These are phyloP conservation scores for Esox masquinongy DNA, from an alignment of 2,797 vertebrate genomes.

Conservation along the genomic window DNA sequence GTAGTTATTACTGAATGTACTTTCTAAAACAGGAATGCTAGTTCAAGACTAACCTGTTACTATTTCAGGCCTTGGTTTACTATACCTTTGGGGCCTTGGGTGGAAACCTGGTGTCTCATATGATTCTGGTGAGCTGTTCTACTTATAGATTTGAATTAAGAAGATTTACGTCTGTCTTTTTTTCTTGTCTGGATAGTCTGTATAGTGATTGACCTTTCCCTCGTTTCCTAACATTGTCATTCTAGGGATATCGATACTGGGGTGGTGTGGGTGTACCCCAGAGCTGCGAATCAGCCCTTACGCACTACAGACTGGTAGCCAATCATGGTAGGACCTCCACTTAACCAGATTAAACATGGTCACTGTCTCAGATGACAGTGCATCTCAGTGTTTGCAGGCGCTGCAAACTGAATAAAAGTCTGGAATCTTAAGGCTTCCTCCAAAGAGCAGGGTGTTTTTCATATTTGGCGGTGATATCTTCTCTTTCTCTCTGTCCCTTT, in stretches of 20 bases:
- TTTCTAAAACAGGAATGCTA: background rate
- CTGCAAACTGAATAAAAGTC: background rate
- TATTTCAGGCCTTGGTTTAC: conserved; percentile 90
- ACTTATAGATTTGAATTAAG: background rate
- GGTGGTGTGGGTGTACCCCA: conserved; percentile 95
- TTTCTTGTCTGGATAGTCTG: background rate
- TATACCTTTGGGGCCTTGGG: conserved; percentile 97
- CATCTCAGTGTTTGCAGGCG: background rate
- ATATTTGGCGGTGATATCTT: background rate
- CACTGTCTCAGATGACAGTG: background rate
- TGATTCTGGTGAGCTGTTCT: conserved; percentile 89
- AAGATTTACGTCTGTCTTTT: background rate
- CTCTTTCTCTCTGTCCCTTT: background rate
- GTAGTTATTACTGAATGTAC: background rate
- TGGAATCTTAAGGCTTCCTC: background rate
- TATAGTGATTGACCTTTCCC: background rate
- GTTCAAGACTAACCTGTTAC: background rate
- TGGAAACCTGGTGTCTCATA: conserved; percentile 93
- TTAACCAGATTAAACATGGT: background rate
- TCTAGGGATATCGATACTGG: conserved; percentile 96
- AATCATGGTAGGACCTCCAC: conserved; percentile 83
- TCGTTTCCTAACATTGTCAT: background rate
- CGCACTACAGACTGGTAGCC: conserved; percentile 93
- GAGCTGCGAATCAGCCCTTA: conserved; percentile 96
- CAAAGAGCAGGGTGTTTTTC: background rate